Evolutionary conservation across 1,140 invertebrate genomes (phyloP).

Genomic region (Pollicipes pollicipes): DNA sequence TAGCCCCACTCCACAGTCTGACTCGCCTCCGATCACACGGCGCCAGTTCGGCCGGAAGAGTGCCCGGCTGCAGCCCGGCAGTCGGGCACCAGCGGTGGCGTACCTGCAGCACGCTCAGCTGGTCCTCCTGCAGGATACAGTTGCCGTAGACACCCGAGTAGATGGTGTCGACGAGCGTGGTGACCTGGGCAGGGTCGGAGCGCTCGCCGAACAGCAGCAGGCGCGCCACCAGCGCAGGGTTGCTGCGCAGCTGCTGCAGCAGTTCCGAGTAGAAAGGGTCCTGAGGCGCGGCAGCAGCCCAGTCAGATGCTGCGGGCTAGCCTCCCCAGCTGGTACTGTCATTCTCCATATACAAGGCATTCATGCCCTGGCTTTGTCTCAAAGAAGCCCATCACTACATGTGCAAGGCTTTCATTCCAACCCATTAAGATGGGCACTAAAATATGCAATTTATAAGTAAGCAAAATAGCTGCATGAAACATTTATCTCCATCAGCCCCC

Average conservation of each 20-base stretch:
- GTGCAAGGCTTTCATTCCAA: no score
- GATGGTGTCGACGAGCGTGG: slow-evolving; percentile 41
- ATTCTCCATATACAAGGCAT: no score
- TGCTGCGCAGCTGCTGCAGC: slow-evolving; percentile 51
- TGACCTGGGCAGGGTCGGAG: slow-evolving; percentile 37
- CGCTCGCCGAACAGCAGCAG: slow-evolving; percentile 41
- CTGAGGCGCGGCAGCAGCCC: slow-evolving; percentile 28
- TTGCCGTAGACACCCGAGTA: slow-evolving; percentile 67
- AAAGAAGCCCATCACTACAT: slow-evolving; percentile 2
- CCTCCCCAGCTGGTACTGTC: no score
- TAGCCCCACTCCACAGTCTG: no score
- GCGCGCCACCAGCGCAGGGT: slow-evolving; percentile 57
- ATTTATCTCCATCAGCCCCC: slow-evolving; percentile 14
- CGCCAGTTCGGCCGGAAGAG: no score
- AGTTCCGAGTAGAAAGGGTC: slow-evolving; percentile 61
- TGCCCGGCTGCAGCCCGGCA: no score
- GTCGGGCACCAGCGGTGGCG: slow-evolving; percentile 18
- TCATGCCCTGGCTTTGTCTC: no score
- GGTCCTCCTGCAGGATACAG: slow-evolving; percentile 61
- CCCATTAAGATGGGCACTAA: no score
- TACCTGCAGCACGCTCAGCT: slow-evolving; percentile 52
- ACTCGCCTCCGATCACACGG: no score
- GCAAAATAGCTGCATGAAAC: slow-evolving; percentile 13
- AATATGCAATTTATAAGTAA: no score
- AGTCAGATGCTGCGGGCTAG: slow-evolving; percentile 6